Evolutionary conservation across 2,888 invertebrate genomes (phyloP).

Genomic region (Drosophila affinis): DNA sequence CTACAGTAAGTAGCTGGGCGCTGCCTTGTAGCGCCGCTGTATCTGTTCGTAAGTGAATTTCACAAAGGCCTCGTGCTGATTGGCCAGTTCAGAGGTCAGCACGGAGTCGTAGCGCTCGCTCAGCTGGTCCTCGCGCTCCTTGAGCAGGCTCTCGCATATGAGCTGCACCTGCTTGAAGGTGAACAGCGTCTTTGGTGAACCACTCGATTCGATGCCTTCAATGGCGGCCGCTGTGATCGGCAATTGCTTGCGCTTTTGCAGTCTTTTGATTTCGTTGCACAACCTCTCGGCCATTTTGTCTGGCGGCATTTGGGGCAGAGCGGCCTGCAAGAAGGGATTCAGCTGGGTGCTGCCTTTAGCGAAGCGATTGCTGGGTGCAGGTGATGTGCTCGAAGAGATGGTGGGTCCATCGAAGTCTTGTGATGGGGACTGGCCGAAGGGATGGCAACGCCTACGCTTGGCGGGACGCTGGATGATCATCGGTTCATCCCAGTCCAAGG

Average conservation of each 20-base stretch:
- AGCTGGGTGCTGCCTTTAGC: conserved; percentile 85
- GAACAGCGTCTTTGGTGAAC: conserved; percentile 90
- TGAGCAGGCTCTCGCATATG: conserved; percentile 98
- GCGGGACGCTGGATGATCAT: conserved; percentile 94
- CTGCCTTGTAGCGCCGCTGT: conserved; percentile 88
- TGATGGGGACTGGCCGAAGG: conserved; percentile 85
- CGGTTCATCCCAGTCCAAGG: conserved; percentile 93
- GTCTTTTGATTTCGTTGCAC: conserved; percentile 94
- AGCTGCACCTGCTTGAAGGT: conserved; percentile 98
- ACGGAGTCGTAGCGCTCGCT: conserved; percentile 97
- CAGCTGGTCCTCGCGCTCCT: conserved; percentile 96
- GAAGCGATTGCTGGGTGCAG: conserved; percentile 81
- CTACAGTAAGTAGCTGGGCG: conserved; percentile 84
- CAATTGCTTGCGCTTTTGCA: conserved; percentile 94
- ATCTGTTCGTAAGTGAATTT: conserved; percentile 99
- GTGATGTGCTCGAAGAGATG: conserved; percentile 49
- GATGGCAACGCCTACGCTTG: conserved; percentile 95
- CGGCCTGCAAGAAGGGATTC: conserved; percentile 92
- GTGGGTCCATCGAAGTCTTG: conserved; percentile 52
- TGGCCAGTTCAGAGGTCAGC: conserved; percentile 95
- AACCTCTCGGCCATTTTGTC: conserved; percentile 97
- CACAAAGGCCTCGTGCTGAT: conserved; percentile 99
- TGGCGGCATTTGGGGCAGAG: conserved; percentile 93
- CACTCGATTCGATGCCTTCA: conserved; percentile 87
- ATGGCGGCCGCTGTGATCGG: no score